Evolutionary conservation across 2,113 vertebrate genomes (phyloP).

Genomic region (Porphyrio hochstetteri): DNA sequence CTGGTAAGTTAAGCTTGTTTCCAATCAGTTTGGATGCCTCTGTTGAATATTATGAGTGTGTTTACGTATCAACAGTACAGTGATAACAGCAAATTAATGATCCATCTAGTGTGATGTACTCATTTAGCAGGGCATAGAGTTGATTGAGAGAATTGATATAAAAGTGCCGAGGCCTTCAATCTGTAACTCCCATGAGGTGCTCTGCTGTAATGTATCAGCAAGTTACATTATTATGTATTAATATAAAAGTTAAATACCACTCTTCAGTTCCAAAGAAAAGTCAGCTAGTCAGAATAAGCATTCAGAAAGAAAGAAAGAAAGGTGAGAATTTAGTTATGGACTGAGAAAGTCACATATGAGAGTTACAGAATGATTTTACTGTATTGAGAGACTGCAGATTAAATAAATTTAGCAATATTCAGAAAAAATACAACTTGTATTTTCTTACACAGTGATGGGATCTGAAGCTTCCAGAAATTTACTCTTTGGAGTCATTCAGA

Average conservation of each 20-base stretch:
- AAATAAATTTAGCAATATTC: not conserved
- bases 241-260: not conserved
- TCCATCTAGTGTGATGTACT: not conserved
- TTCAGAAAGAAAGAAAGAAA: not conserved
- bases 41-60: not conserved
- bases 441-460: not conserved
- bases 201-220: accelerated
- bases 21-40: not conserved
- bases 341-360: not conserved
- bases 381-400: not conserved
- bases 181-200: not conserved
- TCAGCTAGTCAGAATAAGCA: not conserved
- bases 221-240: not conserved
- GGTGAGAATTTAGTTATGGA: not conserved
- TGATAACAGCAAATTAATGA: not conserved
- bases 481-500: not conserved
- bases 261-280: not conserved
- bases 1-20: not conserved
- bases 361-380: not conserved
- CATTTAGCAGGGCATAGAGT: not conserved
- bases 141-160: not conserved
- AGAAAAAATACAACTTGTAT: not conserved
- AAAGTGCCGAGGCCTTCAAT: not conserved
- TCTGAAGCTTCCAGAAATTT: not conserved
- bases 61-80: not conserved